phyloP scores from a whole-genome alignment of 2,113 vertebrate species.

The Micronycteris hirsuta region DNA sequence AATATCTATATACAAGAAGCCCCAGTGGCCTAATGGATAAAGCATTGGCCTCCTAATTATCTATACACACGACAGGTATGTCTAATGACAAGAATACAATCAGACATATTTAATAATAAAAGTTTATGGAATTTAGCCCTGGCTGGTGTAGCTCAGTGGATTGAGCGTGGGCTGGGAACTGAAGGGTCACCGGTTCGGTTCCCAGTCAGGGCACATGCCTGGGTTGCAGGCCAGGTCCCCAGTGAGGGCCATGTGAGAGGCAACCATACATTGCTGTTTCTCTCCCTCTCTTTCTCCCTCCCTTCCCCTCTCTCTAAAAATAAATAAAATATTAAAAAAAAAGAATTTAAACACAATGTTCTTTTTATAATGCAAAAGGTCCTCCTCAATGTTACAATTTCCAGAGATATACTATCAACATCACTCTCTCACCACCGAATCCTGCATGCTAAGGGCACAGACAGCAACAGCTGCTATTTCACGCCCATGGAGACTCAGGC shows the following conservation, averaged over 20 bases:
- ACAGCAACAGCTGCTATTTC: not conserved
- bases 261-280: too few species aligned
- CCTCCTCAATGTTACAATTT: not conserved
- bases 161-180: too few species aligned
- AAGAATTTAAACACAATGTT: not conserved
- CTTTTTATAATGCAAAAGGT: not conserved
- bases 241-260: too few species aligned
- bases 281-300: too few species aligned
- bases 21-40: constrained; percentile 85
- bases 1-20: constrained; percentile 25
- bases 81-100: not conserved
- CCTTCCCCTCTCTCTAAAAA: too few species aligned
- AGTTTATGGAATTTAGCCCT: not conserved
- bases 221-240: too few species aligned
- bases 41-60: constrained; percentile 80
- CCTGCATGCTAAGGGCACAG: not conserved
- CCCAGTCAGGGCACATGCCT: too few species aligned
- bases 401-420: not conserved
- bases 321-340: too few species aligned
- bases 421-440: not conserved
- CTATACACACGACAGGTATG: not conserved
- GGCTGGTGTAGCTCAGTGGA: too few species aligned
- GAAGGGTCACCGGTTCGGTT: too few species aligned
- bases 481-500: not conserved
- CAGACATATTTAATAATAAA: not conserved